Evolutionary conservation across 1,140 invertebrate species (phyloP), one percentile per base, ranked within the genome.

Genomic region (Solenopsis fugax): DNA sequence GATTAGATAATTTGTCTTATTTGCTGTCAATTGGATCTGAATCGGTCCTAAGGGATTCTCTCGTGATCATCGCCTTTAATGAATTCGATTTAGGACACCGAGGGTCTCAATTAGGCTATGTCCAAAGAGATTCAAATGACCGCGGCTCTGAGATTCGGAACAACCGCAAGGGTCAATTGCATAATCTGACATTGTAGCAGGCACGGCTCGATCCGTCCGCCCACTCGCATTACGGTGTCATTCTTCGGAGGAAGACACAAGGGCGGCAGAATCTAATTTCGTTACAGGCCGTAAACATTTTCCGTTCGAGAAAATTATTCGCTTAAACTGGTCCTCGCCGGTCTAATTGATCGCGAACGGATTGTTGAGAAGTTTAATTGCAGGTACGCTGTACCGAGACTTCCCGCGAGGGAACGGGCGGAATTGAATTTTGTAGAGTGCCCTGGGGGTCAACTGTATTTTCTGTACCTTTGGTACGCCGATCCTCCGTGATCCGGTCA

Each of bases 361-460:
- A 75, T 84, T 84, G 80, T 75, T 24, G 80, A 75, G 80, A 84
- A 84, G 80, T 84, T 84, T 84, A 84, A 84, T 84, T 84, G 80
- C 45, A 84, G 41, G 9, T 41, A 62, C 54, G 24, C 69, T 82
- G 67, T 62, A 24, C 48, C 9, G 64, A n/a, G 78, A 67, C 24
- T 50, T 5, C 41, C 29, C 29, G 58, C 45, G 65, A 50, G 62
- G 65, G n/a, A 60, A 71, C 65, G 7, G 34, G 34, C 29, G 77
- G n/a, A 81, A 87, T 87, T 82, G 65, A 82, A 62, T 82, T 73
- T 72, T 5, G 48, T 58, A 34, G 60, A 71, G 58, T 62, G 80
- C 41, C 54, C 48, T 10, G 24, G n/a, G 54, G 52, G 76, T 69
- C 64, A 60, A 24, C 77, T 72, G 58, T 56, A 56, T 81, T 60